Evolutionary conservation across 2,113 vertebrate species (phyloP).

Genomic region (Passer montanus): DNA sequence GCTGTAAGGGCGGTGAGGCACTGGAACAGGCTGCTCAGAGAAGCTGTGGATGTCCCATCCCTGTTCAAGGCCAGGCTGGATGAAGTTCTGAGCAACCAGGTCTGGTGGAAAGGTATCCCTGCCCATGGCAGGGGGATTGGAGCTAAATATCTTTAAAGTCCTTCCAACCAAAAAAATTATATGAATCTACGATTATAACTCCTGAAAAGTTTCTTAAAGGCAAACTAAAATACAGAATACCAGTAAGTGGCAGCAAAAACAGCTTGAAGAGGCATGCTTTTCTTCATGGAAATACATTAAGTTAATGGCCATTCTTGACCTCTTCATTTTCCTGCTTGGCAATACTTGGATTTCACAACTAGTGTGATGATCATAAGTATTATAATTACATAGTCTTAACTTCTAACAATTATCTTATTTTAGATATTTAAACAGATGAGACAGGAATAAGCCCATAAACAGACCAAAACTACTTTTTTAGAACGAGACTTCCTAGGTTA

Average conservation of each 20-base stretch:
- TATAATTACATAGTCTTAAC: background rate
- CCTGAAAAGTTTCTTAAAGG: background rate
- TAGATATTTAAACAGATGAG: background rate
- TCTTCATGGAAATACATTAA: background rate
- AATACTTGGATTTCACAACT: background rate
- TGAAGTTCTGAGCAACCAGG: background rate
- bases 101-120: background rate
- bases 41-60: background rate
- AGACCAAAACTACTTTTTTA: background rate
- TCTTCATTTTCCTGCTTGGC: background rate
- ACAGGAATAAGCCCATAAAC: background rate
- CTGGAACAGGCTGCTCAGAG: background rate
- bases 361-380: background rate
- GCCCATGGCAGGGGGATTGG: fast-evolving
- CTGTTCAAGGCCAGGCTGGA: background rate
- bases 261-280: background rate
- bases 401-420: background rate
- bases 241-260: background rate
- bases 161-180: background rate
- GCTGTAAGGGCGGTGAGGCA: background rate
- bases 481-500: background rate
- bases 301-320: background rate
- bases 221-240: background rate
- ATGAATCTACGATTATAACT: background rate
- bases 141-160: background rate